Conservation (phyloP, 2,888 invertebrate genomes). For the Caenorhabditis becei region DNA sequence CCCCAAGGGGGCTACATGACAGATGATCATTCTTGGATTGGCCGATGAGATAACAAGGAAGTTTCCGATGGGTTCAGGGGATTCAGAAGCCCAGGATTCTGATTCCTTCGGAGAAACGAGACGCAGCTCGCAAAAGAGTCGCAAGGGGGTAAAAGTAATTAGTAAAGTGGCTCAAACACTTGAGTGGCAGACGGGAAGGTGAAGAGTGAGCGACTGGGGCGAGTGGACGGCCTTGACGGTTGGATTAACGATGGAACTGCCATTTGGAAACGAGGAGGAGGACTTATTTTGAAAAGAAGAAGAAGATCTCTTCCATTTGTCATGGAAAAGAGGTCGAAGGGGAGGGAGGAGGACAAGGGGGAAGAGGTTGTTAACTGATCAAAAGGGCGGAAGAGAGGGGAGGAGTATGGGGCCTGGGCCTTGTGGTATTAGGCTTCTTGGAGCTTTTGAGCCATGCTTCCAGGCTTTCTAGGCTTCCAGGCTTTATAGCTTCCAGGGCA, state of each 20-base stretch:
- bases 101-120: too few species aligned
- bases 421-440: too few species aligned
- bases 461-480: too few species aligned
- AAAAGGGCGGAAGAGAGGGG: too few species aligned
- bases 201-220: conserved; percentile 4
- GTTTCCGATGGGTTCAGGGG: too few species aligned
- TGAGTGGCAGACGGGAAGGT: conserved; percentile 41
- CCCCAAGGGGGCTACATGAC: conserved; percentile 20
- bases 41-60: conserved; percentile 3
- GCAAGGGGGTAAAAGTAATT: conserved; percentile 37
- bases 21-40: conserved; percentile 52
- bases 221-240: conserved; percentile 15
- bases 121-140: background rate
- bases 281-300: background rate
- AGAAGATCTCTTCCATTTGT: background rate
- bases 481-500: too few species aligned
- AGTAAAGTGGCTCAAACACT: conserved; percentile 57
- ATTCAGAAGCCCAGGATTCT: background rate
- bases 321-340: too few species aligned
- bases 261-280: too few species aligned
- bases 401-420: too few species aligned
- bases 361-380: too few species aligned
- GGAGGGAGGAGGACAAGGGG: too few species aligned
- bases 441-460: too few species aligned
- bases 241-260: background rate